Conservation (phyloP, 1,140 invertebrate species). For the Condylostylus longicornis region DNA sequence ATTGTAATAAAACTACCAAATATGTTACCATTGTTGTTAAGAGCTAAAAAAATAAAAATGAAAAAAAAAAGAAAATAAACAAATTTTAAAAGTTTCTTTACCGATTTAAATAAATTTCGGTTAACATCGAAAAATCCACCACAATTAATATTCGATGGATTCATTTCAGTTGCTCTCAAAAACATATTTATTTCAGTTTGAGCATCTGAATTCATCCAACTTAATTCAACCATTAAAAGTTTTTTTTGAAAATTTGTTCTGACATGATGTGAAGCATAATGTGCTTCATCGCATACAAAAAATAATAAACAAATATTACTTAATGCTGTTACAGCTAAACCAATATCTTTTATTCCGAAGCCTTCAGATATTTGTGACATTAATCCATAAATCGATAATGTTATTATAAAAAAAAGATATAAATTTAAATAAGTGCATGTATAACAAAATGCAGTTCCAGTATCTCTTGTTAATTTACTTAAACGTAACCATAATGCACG, state of each 20-base stretch:
- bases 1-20: constrained; percentile 48
- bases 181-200: constrained; percentile 54
- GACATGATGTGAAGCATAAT: constrained; percentile 47
- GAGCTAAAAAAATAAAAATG: constrained; percentile 31
- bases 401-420: constrained; percentile 50
- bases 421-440: constrained; percentile 45
- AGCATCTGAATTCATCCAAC: constrained; percentile 47
- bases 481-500: constrained; percentile 46
- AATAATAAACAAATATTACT: constrained; percentile 44
- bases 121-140: constrained; percentile 53
- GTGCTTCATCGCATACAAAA: constrained; percentile 50
- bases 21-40: constrained; percentile 55
- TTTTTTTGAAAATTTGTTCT: constrained; percentile 53
- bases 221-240: constrained; percentile 46
- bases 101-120: constrained; percentile 48
- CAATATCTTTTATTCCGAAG: constrained; percentile 49
- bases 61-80: background rate
- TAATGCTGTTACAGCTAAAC: constrained; percentile 42
- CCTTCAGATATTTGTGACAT: constrained; percentile 50
- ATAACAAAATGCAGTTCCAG: constrained; percentile 44
- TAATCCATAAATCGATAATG: constrained; percentile 48
- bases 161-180: constrained; percentile 50
- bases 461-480: constrained; percentile 43
- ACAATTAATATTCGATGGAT: constrained; percentile 48
- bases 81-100: constrained; percentile 15